Percentiles rank a stretch among this genome's conserved stretches.
Conservation (phyloP, 2,888 invertebrate species). For the Drosophila robusta region DNA sequence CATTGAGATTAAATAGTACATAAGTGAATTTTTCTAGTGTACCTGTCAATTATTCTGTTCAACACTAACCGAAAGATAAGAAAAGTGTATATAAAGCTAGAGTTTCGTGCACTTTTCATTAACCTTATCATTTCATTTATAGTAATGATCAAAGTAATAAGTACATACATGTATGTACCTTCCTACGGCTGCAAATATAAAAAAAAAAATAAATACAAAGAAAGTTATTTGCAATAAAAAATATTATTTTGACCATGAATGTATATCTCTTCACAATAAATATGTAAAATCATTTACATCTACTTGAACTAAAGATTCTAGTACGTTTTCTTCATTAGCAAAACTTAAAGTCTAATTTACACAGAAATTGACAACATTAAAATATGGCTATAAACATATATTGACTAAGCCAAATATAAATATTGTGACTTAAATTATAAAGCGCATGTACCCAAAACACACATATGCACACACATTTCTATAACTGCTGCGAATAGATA, state of each 20-base stretch:
- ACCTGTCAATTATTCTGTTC: constrained; percentile 2
- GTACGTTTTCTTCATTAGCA: no score
- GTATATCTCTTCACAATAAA: no score
- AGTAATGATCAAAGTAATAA: no score
- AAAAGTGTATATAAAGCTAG: not conserved
- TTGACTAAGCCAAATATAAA: not conserved
- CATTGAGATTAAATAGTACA: not conserved
- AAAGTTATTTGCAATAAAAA: no score
- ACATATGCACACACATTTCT: no score
- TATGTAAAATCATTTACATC: no score
- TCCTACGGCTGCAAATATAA: not conserved
- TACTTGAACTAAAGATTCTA: no score
- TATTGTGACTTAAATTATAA: not conserved
- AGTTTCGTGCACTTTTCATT: not conserved
- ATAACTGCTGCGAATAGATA: not conserved
- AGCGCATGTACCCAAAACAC: not conserved
- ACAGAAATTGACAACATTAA: no score
- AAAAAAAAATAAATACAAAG: no score
- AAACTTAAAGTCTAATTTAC: no score
- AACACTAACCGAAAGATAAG: not conserved
- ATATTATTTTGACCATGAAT: no score
- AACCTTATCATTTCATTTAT: not conserved
- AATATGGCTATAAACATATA: no score
- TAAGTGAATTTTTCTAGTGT: not conserved
- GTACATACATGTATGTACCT: not conserved